Base-by-base conservation (phyloP, 2,888 invertebrate genomes). In the Sarcophaga subvicina region DNA sequence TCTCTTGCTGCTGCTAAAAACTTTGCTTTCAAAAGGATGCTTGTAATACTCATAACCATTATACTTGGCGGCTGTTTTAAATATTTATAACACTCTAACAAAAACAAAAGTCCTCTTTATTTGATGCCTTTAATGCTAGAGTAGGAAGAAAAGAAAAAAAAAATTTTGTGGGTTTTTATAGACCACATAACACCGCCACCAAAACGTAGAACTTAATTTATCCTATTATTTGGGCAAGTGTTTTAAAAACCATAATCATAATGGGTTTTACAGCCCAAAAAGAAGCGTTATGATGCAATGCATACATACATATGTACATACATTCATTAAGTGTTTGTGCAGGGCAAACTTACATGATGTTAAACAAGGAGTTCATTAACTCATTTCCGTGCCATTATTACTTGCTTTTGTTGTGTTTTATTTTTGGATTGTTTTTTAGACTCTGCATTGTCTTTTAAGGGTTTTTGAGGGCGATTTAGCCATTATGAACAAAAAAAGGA, bases 321-420 rank as follows among this genome's bases (percentile, higher is more conserved):
- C 49, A 49, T 49, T 49, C 49, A 49, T 49, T 49, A 49, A 49
- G 14, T 49, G 49, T 49, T 49, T 37, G 37, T 37, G 37, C 37
- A 37, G 49, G 54, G 54, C 54, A 54, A 14, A 54, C 12, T 49
- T 27, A 81, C 25, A 64, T 49, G 64, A 64, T 77, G 66, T 54
- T 77, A n/a, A 77, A 80, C 78, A 82, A 70, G 79, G 17, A 71
- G 66, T 79, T 85, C 81, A 82, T 82, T 82, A 82, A 86, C 82
- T 79, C 79, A 60, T 67, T 66, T 80, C 80, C 81, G 77, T 72
- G 77, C n/a, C 77, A 22, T 22, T 22, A 22, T 22, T 22, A 22
- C 22, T 76, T 47, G 6, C 20, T 25, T 37, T 37, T 37, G 37
- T 37, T 37, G 37, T 1, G 37, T 8, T 6, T 37, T 27, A 27